Base-by-base conservation (phyloP, 2,113 vertebrate species). In the Thalassarche chlororhynchos region DNA sequence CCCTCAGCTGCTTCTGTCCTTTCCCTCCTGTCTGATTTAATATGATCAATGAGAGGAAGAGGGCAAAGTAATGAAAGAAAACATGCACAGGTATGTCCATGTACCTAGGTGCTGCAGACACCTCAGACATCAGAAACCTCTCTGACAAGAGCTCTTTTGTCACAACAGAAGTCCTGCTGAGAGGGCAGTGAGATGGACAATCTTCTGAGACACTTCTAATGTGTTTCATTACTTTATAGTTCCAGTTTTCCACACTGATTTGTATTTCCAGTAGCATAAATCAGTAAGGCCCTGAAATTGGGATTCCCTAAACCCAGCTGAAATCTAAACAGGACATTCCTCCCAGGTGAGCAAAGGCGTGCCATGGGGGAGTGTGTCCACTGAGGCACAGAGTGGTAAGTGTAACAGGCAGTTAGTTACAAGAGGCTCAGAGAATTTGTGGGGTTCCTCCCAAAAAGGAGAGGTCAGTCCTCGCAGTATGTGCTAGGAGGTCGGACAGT, bases 401-500 rank as follows among this genome's bases (percentile, higher is more conserved):
- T 34, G 5, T 57, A 89, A 58, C 14, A 76, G 36, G 32, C n/a
- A 72, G 24, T 31, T 60, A 44, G 52, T 68, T 66, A 78, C 8
- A 47, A 77, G 34, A 62, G 24, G 36, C 49, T 91, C 51, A 51
- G 64, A 78, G 83, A 87, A 86, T 77, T 26, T 29, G 25, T 49
- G 20, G 15, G 5, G 10, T 34, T 58, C 16, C 8, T 8, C n/a
- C 10, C 8, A 17, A 64, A 61, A 72, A 66, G 36, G 16, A 34
- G n/a, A 42, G 60, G 47, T 77, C 49, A 38, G 0, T 46, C 26
- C n/a, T 55, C 0, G 0, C 20, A 44, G 55, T 26, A 19, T 23
- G 36, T 86, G 40, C 51, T 65, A 42, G 57, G 47, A 90, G 46
- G 23, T 38, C 0, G 0, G 31, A 54, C 29, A 61, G 42, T 10